These are phyloP conservation scores for Yponomeuta plumbellus DNA, from an alignment of 2,888 invertebrate genomes.

Conservation along the genomic window DNA sequence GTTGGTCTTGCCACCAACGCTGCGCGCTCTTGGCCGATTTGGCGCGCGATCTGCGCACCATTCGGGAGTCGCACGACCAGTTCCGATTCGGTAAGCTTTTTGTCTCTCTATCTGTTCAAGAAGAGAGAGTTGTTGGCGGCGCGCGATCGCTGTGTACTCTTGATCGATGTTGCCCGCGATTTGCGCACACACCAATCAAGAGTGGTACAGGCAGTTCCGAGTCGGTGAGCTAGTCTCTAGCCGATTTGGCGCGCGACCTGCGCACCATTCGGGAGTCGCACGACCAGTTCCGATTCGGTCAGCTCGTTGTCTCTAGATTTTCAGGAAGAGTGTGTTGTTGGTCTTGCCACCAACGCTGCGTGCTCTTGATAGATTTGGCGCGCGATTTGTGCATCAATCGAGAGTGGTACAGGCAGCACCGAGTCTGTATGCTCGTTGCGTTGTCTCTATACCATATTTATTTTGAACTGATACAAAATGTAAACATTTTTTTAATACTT, in stretches of 20 bases:
- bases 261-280: constrained; percentile 91
- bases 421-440: constrained; percentile 49
- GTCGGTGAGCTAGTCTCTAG: constrained; percentile 58
- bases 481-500: too few relatives aligned
- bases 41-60: constrained; percentile 88
- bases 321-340: too few relatives aligned
- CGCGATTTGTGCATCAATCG: constrained; percentile 90
- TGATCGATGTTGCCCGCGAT: constrained; percentile 91
- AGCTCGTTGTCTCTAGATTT: constrained; percentile 26
- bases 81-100: constrained; percentile 52
- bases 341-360: too few relatives aligned
- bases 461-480: too few relatives aligned
- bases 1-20: too few relatives aligned
- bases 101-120: too few relatives aligned
- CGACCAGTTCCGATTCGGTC: constrained; percentile 78
- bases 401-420: constrained; percentile 87
- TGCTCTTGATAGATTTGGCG: constrained; percentile 89
- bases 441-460: too few relatives aligned
- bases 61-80: constrained; percentile 90
- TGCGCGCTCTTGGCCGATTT: constrained; percentile 91
- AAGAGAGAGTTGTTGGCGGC: constrained; percentile 81
- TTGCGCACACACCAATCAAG: constrained; percentile 89
- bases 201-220: constrained; percentile 85
- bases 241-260: constrained; percentile 91
- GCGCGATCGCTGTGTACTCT: constrained; percentile 86